Evolutionary conservation across 2,113 vertebrate species (phyloP), one percentile per base, ranked within the genome.

Genomic region (Pterocles orientalis): DNA sequence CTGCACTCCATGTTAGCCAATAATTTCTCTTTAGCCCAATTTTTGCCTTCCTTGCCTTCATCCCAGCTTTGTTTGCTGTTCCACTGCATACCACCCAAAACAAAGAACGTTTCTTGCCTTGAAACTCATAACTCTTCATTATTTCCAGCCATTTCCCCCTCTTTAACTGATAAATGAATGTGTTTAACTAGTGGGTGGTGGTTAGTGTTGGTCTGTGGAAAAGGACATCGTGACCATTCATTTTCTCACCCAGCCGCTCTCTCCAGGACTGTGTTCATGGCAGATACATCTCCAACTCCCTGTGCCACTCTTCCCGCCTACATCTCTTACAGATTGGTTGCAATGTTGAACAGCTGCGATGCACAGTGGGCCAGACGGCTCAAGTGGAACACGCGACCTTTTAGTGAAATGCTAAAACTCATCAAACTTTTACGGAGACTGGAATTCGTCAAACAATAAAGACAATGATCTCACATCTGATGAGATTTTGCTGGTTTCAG

Each of bases 401-500:
- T 68, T 18, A 57, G 51, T 14, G 50, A 70, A 68, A 41, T 41
- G 34, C 36, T 62, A 79, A 72, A 90, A 47, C 25, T 54, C 65
- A 53, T 16, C 13, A 56, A 72, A 51, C 16, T n/a, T 81, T 45
- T 39, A 62, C 2, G 5, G 53, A 77, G 26, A 19, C 34, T 68
- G 33, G 15, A 90, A 82, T 23, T 18, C 15, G 88, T 34, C 8
- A 19, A 71, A n/a, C 62, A 78, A 78, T 45, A 70, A 57, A 36
- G 18, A 60, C 31, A 6, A n/a, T 33, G 18, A 33, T 58, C 53
- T 48, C 0, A 0, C 15, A 15, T 2, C 2, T 41, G 65, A 41
- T 41, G 48, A 88, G 25, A 85, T 36, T 60, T 90, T 61, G 29
- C 33, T 77, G 20, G 45, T 92, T 86, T 94, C 76, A 86, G 43